Conservation (phyloP, 2,113 vertebrate genomes). For the Glaucomys volans region DNA sequence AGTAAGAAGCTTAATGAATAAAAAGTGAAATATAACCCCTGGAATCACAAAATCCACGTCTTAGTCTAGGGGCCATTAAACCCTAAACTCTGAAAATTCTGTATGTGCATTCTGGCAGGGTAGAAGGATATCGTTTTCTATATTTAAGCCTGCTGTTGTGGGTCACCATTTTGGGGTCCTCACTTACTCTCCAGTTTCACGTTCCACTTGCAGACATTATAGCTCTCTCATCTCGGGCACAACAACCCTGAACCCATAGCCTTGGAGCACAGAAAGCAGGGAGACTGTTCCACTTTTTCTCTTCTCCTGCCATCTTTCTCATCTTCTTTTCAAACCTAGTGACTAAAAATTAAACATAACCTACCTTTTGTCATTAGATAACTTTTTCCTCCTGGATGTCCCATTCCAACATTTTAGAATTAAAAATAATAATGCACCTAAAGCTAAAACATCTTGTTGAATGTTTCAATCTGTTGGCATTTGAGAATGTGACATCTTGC, state of each 20-base stretch:
- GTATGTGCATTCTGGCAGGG: background rate
- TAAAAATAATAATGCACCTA: conserved; percentile 8
- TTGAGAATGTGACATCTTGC: background rate
- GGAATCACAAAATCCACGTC: background rate
- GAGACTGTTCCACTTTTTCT: background rate
- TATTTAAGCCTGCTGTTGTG: background rate
- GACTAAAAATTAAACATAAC: background rate
- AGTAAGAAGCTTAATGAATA: background rate
- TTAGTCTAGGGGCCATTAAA: background rate
- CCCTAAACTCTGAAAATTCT: background rate
- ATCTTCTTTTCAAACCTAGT: background rate
- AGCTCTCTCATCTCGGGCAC: background rate
- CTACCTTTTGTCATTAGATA: background rate
- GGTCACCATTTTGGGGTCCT: background rate
- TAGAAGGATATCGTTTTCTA: background rate
- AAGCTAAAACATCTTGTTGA: background rate
- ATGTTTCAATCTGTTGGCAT: background rate
- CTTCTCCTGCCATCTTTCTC: background rate
- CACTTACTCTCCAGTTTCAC: background rate
- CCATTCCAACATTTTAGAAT: background rate
- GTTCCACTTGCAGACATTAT: background rate
- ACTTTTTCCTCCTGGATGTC: background rate
- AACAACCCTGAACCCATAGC: background rate
- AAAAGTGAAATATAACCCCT: background rate
- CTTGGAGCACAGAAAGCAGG: background rate